Percentiles rank a stretch among this genome's conserved stretches.
Conservation (phyloP, 1,140 invertebrate genomes). For the Scaptomyza pallida region DNA sequence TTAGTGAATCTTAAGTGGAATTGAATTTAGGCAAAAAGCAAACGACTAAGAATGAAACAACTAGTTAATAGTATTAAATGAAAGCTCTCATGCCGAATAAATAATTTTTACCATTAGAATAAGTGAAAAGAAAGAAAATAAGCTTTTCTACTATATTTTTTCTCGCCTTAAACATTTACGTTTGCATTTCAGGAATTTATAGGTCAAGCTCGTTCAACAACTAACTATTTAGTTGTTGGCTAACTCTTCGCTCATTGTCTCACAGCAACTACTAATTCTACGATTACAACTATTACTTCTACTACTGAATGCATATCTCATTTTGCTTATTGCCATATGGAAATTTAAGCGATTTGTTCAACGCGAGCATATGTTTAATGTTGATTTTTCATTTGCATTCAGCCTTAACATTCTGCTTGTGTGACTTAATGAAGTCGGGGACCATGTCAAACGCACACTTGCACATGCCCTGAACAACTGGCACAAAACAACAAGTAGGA, state of each 20-base stretch:
- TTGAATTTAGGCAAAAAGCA: conserved; percentile 5
- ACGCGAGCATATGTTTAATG: conserved; percentile 72
- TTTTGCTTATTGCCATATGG: conserved; percentile 56
- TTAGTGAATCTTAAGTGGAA: conserved; percentile 6
- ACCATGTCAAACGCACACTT: neutral
- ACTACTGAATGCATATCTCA: neutral
- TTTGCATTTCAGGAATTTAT: neutral
- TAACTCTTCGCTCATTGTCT: conserved; percentile 13
- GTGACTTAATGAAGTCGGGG: conserved; percentile 6
- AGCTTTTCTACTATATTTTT: too few species aligned
- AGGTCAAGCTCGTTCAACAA: neutral
- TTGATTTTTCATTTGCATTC: conserved; percentile 73
- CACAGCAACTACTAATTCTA: conserved; percentile 18
- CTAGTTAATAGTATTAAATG: too few species aligned
- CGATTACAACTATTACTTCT: neutral
- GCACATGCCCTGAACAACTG: neutral
- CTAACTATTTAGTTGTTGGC: conserved; percentile 7
- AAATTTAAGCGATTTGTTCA: conserved; percentile 71
- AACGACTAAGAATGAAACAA: neutral
- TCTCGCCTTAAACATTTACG: too few species aligned
- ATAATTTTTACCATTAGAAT: too few species aligned
- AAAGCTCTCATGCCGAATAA: too few species aligned
- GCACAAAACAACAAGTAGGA: neutral
- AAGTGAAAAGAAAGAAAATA: too few species aligned
- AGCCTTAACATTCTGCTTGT: conserved; percentile 4